Conservation (phyloP, 2,888 invertebrate species). For the Scaptomyza tumidula region DNA sequence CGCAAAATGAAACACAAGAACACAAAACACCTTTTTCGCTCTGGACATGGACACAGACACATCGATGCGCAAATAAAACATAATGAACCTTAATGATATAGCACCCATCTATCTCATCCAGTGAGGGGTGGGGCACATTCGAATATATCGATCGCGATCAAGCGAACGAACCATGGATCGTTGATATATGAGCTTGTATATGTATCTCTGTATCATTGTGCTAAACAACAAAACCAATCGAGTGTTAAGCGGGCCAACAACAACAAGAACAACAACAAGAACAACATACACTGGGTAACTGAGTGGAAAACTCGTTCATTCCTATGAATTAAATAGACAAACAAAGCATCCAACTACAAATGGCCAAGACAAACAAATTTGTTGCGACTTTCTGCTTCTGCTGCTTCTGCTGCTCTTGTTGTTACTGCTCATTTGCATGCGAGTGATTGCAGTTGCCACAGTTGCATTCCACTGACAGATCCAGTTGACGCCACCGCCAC, state of each 20-base stretch:
- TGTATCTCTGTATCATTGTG: slow-evolving; percentile 50
- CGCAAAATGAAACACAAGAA: slow-evolving; percentile 68
- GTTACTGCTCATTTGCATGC: slow-evolving; percentile 78
- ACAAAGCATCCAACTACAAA: slow-evolving; percentile 62
- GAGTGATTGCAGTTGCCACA: slow-evolving; percentile 38
- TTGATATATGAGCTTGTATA: slow-evolving; percentile 54
- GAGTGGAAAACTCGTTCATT: slow-evolving; percentile 53
- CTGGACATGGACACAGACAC: slow-evolving; percentile 51
- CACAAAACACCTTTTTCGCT: slow-evolving; percentile 64
- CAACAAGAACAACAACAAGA: slow-evolving; percentile 20
- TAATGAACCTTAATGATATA: slow-evolving; percentile 77
- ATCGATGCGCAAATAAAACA: slow-evolving; percentile 68
- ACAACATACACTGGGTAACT: slow-evolving; percentile 5
- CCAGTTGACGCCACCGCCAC: slow-evolving; percentile 71
- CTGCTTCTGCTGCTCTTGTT: slow-evolving; percentile 67
- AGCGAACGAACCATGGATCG: slow-evolving; percentile 34
- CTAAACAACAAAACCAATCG: slow-evolving; percentile 77
- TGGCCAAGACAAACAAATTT: slow-evolving; percentile 64
- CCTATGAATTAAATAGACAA: slow-evolving; percentile 64
- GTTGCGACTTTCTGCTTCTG: slow-evolving; percentile 44
- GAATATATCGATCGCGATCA: slow-evolving; percentile 31
- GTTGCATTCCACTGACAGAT: slow-evolving; percentile 45
- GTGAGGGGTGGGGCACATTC: slow-evolving; percentile 46
- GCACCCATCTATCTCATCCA: slow-evolving; percentile 46
- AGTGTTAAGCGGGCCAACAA: slow-evolving; percentile 73